Conservation (phyloP, 2,113 vertebrate genomes). For the Apus apus region DNA sequence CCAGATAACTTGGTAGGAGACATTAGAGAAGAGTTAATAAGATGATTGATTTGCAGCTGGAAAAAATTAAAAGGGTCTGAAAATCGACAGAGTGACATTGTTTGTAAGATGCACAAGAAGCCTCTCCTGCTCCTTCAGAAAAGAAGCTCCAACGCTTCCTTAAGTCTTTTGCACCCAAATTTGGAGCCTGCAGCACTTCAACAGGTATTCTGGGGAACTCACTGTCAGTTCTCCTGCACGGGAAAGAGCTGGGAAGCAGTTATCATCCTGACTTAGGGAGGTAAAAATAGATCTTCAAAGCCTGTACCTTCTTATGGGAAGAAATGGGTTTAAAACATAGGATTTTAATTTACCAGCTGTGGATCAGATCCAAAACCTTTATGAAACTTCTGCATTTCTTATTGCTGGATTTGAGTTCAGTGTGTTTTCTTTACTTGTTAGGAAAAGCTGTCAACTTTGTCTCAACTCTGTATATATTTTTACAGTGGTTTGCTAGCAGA, state of each 20-base stretch:
- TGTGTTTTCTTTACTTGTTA: constrained; percentile 41
- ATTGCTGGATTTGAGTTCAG: background rate
- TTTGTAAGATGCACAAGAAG: constrained; percentile 2
- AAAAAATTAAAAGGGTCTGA: constrained; percentile 76
- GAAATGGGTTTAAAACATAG: background rate
- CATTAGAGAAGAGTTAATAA: constrained; percentile 75
- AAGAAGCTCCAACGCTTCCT: constrained; percentile 26
- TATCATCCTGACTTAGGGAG: background rate
- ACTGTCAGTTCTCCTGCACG: background rate
- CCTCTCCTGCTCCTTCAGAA: background rate
- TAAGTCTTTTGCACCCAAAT: background rate
- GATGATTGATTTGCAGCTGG: constrained; percentile 82
- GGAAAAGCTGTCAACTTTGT: constrained; percentile 40
- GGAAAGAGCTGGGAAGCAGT: background rate
- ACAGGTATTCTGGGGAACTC: background rate
- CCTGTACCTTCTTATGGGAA: background rate
- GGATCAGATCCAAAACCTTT: constrained; percentile 27
- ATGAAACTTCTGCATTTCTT: constrained; percentile 10
- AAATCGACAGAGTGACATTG: constrained; percentile 57
- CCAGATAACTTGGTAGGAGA: constrained; percentile 72
- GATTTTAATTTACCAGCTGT: constrained; percentile 8
- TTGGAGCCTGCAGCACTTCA: background rate
- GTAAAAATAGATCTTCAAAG: constrained; percentile 5
- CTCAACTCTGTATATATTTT: constrained; percentile 54
- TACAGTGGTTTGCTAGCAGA: constrained; percentile 15